These are phyloP conservation scores for Alectoris magna DNA, from an alignment of 2,797 vertebrate genomes.

Conservation along the genomic window DNA sequence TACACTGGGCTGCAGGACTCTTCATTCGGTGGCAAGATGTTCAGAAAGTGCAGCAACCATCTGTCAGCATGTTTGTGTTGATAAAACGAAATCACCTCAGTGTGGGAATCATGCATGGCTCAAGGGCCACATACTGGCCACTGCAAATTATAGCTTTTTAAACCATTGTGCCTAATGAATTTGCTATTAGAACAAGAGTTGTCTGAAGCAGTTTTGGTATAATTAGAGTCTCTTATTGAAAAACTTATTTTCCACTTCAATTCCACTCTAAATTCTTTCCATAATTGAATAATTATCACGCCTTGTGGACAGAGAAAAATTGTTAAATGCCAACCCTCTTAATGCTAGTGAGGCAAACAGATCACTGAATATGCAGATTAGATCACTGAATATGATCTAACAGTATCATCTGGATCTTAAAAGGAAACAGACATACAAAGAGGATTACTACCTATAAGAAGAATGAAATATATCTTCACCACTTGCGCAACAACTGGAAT, in stretches of 20 bases:
- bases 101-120: not conserved
- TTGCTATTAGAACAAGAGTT: not conserved
- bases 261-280: constrained; percentile 27
- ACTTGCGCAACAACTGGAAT: not conserved
- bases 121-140: not conserved
- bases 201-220: constrained; percentile 9
- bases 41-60: not conserved
- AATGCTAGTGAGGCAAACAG: not conserved
- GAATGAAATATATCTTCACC: not conserved
- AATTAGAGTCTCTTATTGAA: constrained; percentile 42
- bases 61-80: not conserved
- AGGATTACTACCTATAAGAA: not conserved
- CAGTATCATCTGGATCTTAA: not conserved
- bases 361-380: not conserved
- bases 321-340: constrained; percentile 10
- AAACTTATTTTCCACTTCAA: constrained; percentile 48
- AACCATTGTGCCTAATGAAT: not conserved
- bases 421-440: not conserved
- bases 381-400: not conserved
- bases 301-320: constrained; percentile 36
- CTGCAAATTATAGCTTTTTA: constrained; percentile 8
- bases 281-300: constrained; percentile 34
- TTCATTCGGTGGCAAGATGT: not conserved
- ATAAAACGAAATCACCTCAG: not conserved
- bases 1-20: not conserved